Conservation (phyloP, 2,797 vertebrate species). For the Mallotus villosus region DNA sequence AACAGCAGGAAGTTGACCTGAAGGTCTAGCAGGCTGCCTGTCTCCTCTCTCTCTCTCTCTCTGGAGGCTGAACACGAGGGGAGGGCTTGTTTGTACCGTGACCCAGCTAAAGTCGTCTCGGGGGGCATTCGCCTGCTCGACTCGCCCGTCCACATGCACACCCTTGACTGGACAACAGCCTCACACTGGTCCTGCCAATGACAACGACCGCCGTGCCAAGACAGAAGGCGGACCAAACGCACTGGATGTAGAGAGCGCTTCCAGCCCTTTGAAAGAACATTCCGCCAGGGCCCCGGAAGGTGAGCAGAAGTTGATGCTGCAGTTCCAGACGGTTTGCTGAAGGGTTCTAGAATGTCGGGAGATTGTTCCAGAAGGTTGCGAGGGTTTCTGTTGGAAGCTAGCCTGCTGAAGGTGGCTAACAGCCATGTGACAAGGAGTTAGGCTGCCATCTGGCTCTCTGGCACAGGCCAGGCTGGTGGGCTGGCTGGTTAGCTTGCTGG, state of each 20-base stretch:
- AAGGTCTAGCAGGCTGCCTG: neutral
- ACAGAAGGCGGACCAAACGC: neutral
- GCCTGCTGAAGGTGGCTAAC: too few species aligned
- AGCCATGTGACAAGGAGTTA: too few species aligned
- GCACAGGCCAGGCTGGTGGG: too few species aligned
- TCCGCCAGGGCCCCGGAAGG: neutral
- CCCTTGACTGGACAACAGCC: slow-evolving; percentile 23
- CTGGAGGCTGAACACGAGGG: neutral
- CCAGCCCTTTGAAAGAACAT: slow-evolving; percentile 4
- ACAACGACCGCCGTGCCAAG: neutral
- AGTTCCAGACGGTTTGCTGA: too few species aligned
- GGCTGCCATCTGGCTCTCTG: too few species aligned
- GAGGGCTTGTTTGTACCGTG: neutral
- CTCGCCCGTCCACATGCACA: slow-evolving; percentile 29
- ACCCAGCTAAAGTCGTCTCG: neutral
- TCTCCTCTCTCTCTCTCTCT: neutral
- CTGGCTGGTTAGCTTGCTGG: too few species aligned
- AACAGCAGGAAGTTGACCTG: too few species aligned
- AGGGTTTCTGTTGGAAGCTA: too few species aligned
- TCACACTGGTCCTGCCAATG: neutral
- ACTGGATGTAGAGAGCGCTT: slow-evolving; percentile 8
- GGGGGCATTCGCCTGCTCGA: neutral
- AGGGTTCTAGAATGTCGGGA: too few species aligned
- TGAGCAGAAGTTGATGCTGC: too few species aligned
- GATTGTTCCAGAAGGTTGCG: too few species aligned